phyloP scores from a whole-genome alignment of 2,797 vertebrate species.

The Manis javanica region DNA sequence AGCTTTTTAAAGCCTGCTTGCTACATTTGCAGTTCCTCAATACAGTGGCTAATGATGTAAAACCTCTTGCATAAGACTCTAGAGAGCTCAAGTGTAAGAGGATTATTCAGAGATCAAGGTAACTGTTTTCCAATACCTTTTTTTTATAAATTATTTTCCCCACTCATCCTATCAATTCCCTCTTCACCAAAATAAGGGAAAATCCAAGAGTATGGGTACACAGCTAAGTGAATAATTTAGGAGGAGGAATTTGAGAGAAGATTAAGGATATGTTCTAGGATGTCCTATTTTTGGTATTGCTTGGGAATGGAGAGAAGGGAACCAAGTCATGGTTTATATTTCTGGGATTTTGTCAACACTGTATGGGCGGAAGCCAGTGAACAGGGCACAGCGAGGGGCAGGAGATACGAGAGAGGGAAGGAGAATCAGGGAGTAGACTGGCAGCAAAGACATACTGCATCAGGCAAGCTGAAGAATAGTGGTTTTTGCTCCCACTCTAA shows the following conservation, averaged over 20 bases:
- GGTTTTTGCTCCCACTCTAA: neutral
- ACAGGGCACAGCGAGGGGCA: neutral
- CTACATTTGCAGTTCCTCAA: slow-evolving; percentile 34
- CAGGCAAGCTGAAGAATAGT: neutral
- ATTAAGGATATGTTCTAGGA: neutral
- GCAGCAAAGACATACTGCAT: neutral
- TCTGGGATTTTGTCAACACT: neutral
- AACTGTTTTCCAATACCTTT: neutral
- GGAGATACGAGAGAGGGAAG: neutral
- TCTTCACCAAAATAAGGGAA: neutral
- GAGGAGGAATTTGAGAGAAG: neutral
- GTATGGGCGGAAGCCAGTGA: neutral
- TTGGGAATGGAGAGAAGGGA: no score
- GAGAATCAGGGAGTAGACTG: neutral
- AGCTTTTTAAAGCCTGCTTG: slow-evolving; percentile 43
- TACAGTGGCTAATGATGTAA: slow-evolving; percentile 24
- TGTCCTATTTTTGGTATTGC: neutral
- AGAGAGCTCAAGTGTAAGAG: neutral
- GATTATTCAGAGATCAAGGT: neutral
- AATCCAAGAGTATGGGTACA: neutral
- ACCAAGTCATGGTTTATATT: neutral
- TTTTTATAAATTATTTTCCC: neutral
- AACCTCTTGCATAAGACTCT: neutral
- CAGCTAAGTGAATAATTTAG: neutral
- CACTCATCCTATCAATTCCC: neutral